A percentile compares a stretch with the other conserved stretches of the same genome.
These are phyloP conservation scores for Tetrax tetrax DNA, from an alignment of 2,113 vertebrate genomes.

Conservation along the genomic window DNA sequence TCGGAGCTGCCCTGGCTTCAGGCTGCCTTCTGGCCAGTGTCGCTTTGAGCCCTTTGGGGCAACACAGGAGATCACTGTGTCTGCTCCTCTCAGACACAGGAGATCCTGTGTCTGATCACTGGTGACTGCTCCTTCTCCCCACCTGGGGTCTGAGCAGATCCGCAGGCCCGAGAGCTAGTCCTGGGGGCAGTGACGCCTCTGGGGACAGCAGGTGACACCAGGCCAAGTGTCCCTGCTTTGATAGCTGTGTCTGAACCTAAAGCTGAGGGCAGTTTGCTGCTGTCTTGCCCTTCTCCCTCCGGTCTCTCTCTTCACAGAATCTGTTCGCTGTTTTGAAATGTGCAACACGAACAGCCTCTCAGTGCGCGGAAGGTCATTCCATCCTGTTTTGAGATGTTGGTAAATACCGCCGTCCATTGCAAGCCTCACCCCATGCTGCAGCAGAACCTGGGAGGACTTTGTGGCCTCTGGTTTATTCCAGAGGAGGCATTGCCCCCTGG, in stretches of 20 bases:
- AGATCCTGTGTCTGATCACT: no score
- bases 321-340: background rate
- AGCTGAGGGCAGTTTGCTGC: background rate
- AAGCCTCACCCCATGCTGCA: background rate
- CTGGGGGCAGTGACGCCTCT: background rate
- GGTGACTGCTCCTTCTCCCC: background rate
- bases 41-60: no score
- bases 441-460: background rate
- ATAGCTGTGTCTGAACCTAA: background rate
- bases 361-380: background rate
- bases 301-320: background rate
- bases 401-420: background rate
- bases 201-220: background rate
- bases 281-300: background rate
- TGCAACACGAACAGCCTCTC: background rate
- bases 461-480: background rate
- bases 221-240: background rate
- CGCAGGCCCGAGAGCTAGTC: background rate
- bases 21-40: background rate
- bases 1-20: background rate
- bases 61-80: fast-evolving
- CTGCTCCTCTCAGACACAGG: no score
- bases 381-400: background rate
- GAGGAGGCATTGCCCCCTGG: background rate
- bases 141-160: background rate